Evolutionary conservation across 2,113 vertebrate genomes (phyloP), one percentile per base, ranked within the genome.

Genomic region (Cettia cetti): DNA sequence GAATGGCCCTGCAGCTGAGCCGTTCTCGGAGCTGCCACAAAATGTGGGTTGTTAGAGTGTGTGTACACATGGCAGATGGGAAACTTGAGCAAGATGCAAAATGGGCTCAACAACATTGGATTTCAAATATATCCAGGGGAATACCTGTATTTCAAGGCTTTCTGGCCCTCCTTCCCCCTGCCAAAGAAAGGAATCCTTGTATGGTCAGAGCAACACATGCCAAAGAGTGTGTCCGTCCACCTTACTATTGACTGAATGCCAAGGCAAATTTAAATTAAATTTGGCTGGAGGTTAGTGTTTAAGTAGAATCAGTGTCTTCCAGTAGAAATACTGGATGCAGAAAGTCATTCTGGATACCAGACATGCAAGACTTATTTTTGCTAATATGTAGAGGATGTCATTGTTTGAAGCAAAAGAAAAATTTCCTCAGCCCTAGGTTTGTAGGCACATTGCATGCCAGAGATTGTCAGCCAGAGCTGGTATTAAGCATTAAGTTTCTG

Each of bases 331-430:
- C 56, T 37, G 49, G 18, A 53, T 45, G 57, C 49, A 75, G 65
- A 82, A 94, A 90, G 15, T 11, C 6, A 61, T 95, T 79, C 61
- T 50, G 53, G 61, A 57, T 65, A 77, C 11, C 31, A 79, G 40
- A 52, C n/a, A 31, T 6, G 6, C 6, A 64, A 64, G 22, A 77
- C 53, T 90, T 91, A 27, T n/a, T 91, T 91, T 79, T 72, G 12
- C 28, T 71, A 80, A 24, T 82, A 56, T 45, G 24, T 37, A 64
- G 57, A 88, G 40, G 53, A 90, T 79, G 40, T 13, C 45, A 88
- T 65, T 90, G 57, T 82, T 86, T 65, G 63, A 90, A 37, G 82
- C 40, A 91, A 89, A 92, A 84, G 6, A 89, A 89, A 59, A 37
- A 57, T 3, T 56, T 89, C 45, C 65, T 87, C 40, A 80, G 37